Base-by-base conservation (phyloP, 1,140 invertebrate genomes). In the Ceratitis capitata region DNA sequence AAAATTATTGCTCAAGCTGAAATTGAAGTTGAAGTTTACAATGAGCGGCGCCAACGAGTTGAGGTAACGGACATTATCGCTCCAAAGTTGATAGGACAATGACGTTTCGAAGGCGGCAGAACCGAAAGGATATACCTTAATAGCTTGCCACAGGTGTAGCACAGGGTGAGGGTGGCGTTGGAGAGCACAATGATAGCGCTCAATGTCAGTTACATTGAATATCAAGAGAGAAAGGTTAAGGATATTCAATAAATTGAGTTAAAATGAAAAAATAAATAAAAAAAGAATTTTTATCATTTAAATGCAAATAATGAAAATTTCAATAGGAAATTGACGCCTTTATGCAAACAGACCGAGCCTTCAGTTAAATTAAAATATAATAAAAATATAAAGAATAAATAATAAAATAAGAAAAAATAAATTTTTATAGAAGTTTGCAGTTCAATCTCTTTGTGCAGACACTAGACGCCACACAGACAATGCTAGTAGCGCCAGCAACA, bases 231-330 rank as follows among this genome's bases (percentile, higher is more conserved):
- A 78, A 78, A 42, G 69, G 39, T 78, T 78, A 78, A 78, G 69
- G 69, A 23, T n/a, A n/a, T 39, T n/a, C 69, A 78, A 19, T 47
- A n/a, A 45, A 4, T 23, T n/a, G 69, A 78, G 16, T 26, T 29
- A 32, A 47, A 47, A 78, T 45, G 39, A 5, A 45, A n/a, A 78
- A 45, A 45, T 78, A 19, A 78, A 78, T 45, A 45, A 78, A 47
- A 78, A 45, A 78, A 32, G 29, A n/a, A 12, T 9, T 42, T 42
- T 45, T 78, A 45, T 45, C 69, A 16, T 39, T 39, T 39, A 16
- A 78, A 78, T 78, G 69, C 42, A 78, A 39, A 69, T 69, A 69
- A 78, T 78, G 69, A 42, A 78, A 78, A 78, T 78, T 78, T 78
- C 45, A 78, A 78, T 78, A 32, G 69, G 69, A 78, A 78, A 78